A percentile compares a stretch with the other conserved stretches of the same genome.
phyloP scores from a whole-genome alignment of 2,113 vertebrate species.

The Psammodynastes pulverulentus region DNA sequence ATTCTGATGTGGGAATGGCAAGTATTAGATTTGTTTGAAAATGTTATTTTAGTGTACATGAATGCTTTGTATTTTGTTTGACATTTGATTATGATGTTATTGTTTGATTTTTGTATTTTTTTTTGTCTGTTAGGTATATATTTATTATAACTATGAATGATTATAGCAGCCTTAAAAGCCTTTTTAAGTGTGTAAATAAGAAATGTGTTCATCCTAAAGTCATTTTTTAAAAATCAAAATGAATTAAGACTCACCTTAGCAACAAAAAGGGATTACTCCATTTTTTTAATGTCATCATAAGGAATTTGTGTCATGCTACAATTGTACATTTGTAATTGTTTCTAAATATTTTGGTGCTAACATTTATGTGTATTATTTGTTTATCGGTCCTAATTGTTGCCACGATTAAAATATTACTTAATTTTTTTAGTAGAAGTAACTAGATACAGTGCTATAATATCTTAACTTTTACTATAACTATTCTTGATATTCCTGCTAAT shows the following conservation, averaged over 20 bases:
- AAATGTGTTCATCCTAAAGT: neutral
- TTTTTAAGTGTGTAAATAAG: neutral
- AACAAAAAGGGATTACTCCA: neutral
- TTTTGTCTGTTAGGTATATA: neutral
- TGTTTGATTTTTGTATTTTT: neutral
- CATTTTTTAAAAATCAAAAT: neutral
- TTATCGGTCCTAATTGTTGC: neutral
- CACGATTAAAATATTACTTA: neutral
- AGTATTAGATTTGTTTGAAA: neutral
- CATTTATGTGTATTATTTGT: neutral
- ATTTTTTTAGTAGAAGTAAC: neutral
- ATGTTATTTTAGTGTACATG: neutral
- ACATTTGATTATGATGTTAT: neutral
- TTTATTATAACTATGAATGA: neutral
- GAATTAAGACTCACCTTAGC: neutral
- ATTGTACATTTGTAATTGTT: neutral
- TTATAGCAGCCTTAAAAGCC: neutral
- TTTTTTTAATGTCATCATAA: neutral
- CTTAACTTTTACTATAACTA: neutral
- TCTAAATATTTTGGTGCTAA: neutral
- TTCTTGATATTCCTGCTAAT: neutral
- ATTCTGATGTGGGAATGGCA: neutral
- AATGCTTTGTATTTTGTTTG: neutral
- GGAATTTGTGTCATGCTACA: neutral
- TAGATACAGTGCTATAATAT: neutral